Evolutionary conservation across 1,140 invertebrate species (phyloP), one percentile per base, ranked within the genome.

Genomic region (Tribolium castaneum): DNA sequence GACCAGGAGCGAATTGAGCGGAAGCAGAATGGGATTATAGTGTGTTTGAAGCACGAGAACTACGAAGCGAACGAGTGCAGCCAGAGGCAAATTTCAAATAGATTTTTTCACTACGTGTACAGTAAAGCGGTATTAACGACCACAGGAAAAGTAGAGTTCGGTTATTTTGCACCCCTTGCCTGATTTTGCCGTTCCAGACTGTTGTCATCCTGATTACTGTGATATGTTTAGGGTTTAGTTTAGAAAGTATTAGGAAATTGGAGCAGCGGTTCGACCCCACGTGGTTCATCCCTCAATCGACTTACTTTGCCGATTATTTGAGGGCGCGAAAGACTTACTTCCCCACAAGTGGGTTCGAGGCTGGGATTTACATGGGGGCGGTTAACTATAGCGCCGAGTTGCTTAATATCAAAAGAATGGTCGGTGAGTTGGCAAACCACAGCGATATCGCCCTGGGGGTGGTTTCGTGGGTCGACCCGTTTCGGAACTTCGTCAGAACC

Each of bases 251-350:
- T 49, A 85, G 91, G 22, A 84, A 88, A 59, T 85, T 96, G 50
- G 90, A 93, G 84, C 93, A 95, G 85, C 92, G 92, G 86, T 96
- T 95, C 87, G 92, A 95, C 87, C 92, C 93, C 0, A 88, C 88
- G 5, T 95, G 94, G 93, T 95, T 95, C 85, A 89, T 95, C 71
- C 93, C 93, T 0, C 88, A 91, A 78, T 89, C 89, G 54, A 91
- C 92, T 1, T 93, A 95, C 83, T 89, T 93, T n/a, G 90, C 87
- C 76, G 84, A 92, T 45, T 95, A 89, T 85, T 82, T 92, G n/a
- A 81, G 85, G 12, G 83, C 87, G 3, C 86, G 88, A 52, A 88
- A 89, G 49, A 56, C 85, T 70, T 91, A 90, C 80, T 95, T 91
- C 85, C 92, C 93, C 0, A 86, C 90, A 34, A 87, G 89, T 22